These are phyloP conservation scores for Heliconius melpomene DNA, from an alignment of 1,140 invertebrate species.

Conservation along the genomic window DNA sequence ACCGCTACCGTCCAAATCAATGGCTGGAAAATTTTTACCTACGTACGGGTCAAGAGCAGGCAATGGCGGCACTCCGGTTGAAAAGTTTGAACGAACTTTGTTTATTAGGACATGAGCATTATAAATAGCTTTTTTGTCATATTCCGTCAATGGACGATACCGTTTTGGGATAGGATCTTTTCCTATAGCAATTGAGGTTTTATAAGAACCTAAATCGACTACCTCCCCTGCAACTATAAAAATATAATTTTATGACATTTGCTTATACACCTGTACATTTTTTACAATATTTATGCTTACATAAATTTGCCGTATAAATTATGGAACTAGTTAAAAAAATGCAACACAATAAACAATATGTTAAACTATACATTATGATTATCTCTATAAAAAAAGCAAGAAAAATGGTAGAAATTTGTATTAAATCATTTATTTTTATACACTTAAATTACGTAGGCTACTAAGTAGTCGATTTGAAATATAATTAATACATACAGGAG, in stretches of 20 bases:
- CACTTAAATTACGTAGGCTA: neutral
- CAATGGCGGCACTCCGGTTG: neutral
- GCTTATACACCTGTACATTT: neutral
- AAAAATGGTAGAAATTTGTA: neutral
- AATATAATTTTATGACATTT: neutral
- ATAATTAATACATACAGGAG: neutral
- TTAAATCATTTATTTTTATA: neutral
- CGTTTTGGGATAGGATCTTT: neutral
- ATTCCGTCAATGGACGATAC: neutral
- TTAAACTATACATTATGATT: neutral
- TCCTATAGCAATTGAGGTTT: neutral
- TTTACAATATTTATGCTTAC: neutral
- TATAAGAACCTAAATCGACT: neutral
- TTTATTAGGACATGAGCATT: conserved; percentile 21
- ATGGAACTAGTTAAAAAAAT: neutral
- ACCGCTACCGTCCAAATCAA: neutral
- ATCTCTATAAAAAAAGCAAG: neutral
- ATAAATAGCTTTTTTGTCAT: neutral
- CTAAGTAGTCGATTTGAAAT: neutral
- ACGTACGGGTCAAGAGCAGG: neutral
- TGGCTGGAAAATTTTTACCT: neutral
- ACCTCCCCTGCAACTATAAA: neutral
- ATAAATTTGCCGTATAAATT: neutral
- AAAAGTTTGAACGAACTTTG: neutral
- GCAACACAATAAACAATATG: neutral